Conservation (phyloP, 2,113 vertebrate genomes). For the Ceyx melanurus region DNA sequence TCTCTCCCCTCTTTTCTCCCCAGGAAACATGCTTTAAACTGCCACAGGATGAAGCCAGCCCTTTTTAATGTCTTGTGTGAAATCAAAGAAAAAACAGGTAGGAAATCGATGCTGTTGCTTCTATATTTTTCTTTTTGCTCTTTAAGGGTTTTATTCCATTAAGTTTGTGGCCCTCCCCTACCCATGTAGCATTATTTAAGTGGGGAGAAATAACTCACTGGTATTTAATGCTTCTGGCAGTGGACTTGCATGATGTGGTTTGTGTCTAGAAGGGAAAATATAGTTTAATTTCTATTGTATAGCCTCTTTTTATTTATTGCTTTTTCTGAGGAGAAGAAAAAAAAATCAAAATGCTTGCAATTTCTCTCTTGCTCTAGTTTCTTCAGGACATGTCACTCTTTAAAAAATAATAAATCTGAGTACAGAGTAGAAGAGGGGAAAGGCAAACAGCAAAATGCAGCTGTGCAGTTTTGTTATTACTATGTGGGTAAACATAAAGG, state of each 20-base stretch:
- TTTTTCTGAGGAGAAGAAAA: neutral
- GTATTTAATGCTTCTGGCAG: conserved; percentile 31
- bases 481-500: neutral
- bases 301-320: conserved; percentile 10
- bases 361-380: neutral
- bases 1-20: conserved; percentile 65
- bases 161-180: neutral
- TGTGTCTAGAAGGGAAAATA: conserved; percentile 13
- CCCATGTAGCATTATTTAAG: neutral
- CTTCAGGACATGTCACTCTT: neutral
- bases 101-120: conserved; percentile 31
- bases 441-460: neutral
- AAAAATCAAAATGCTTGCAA: neutral
- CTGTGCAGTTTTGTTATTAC: neutral
- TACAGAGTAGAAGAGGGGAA: neutral
- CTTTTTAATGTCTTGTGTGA: conserved; percentile 99
- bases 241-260: conserved; percentile 39
- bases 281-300: conserved; percentile 54
- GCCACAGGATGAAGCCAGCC: conserved; percentile 99
- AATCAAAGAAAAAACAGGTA: conserved; percentile 99
- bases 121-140: neutral
- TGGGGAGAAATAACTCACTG: neutral
- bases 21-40: conserved; percentile 99
- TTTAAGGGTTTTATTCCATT: neutral
- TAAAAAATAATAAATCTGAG: neutral